phyloP scores from a whole-genome alignment of 2,797 vertebrate species.

The Podarcis lilfordi region DNA sequence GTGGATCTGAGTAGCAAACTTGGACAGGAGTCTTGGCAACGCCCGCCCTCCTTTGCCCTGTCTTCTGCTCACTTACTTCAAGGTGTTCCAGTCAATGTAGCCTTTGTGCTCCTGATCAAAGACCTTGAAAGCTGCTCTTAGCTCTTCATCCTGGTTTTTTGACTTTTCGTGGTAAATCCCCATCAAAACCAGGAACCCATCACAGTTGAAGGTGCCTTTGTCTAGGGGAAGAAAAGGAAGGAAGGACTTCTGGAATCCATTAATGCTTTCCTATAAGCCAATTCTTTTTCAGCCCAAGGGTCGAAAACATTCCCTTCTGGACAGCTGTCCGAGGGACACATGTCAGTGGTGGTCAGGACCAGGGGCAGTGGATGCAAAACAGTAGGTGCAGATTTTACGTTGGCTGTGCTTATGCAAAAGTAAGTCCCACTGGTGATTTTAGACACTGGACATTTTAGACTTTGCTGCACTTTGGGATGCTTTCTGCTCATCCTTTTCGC shows the following conservation, averaged over 20 bases:
- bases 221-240: conserved; percentile 49
- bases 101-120: conserved; percentile 79
- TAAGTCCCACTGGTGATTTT: too few species aligned
- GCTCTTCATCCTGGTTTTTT: conserved; percentile 78
- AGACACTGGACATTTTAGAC: background rate
- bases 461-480: too few species aligned
- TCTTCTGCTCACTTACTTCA: conserved; percentile 68
- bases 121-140: conserved; percentile 76
- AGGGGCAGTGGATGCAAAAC: too few species aligned
- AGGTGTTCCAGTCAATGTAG: conserved; percentile 78
- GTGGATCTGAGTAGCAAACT: too few species aligned
- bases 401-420: too few species aligned
- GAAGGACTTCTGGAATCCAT: background rate
- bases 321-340: background rate
- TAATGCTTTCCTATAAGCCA: too few species aligned
- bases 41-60: accelerated
- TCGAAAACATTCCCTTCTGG: background rate
- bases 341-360: too few species aligned
- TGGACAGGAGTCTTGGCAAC: background rate
- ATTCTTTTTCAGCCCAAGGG: background rate
- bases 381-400: too few species aligned
- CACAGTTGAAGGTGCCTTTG: conserved; percentile 75
- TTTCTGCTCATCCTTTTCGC: too few species aligned
- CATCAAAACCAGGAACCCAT: conserved; percentile 76
- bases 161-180: conserved; percentile 73